phyloP scores from a whole-genome alignment of 1,140 invertebrate genomes.

The Neotoxoptera formosana region DNA sequence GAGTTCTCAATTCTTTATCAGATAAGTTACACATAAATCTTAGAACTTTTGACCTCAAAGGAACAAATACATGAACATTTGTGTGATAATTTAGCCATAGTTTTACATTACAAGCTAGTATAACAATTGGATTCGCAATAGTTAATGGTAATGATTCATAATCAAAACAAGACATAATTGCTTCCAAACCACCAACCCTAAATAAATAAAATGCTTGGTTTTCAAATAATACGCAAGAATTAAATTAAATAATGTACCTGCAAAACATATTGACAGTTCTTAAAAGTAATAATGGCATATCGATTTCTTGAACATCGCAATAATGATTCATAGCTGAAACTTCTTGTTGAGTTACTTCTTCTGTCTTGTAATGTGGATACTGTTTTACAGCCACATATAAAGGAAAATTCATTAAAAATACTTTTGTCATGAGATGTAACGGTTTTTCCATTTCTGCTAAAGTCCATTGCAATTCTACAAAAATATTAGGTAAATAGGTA shows the following conservation, averaged over 20 bases:
- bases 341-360: constrained; percentile 80
- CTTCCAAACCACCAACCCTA: constrained; percentile 84
- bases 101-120: constrained; percentile 89
- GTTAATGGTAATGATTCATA: constrained; percentile 79
- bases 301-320: constrained; percentile 91
- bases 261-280: constrained; percentile 91
- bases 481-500: background rate
- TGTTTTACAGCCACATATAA: constrained; percentile 93
- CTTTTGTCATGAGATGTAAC: constrained; percentile 79
- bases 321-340: constrained; percentile 79
- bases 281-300: constrained; percentile 87
- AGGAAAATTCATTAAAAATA: constrained; percentile 88
- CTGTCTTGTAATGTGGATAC: constrained; percentile 75
- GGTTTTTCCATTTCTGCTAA: constrained; percentile 80
- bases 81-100: constrained; percentile 93
- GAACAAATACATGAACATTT: constrained; percentile 86
- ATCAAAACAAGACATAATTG: constrained; percentile 86
- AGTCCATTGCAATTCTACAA: constrained; percentile 67
- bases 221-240: background rate
- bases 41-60: constrained; percentile 82
- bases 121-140: constrained; percentile 89
- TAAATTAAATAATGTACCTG: constrained; percentile 63
- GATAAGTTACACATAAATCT: constrained; percentile 92
- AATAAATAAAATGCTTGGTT: constrained; percentile 78
- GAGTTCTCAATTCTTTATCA: constrained; percentile 87